Conservation (phyloP, 2,113 vertebrate species). For the Sminthopsis crassicaudata region DNA sequence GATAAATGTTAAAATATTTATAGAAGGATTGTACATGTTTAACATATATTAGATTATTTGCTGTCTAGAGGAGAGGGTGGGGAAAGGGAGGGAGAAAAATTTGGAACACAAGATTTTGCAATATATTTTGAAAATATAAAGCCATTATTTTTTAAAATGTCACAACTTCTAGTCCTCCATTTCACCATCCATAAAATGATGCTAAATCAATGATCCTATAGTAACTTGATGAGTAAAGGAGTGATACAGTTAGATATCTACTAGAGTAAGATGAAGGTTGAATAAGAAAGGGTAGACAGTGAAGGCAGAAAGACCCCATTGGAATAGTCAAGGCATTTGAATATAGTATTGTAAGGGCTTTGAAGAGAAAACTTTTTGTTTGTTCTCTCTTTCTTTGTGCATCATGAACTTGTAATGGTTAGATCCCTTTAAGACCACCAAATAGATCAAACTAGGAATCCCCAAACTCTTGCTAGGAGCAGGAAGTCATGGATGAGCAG, state of each 20-base stretch:
- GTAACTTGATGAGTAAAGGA: background rate
- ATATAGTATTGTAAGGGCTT: background rate
- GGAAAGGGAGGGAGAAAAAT: too few relatives aligned
- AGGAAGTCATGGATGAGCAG: constrained; percentile 33
- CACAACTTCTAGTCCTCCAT: background rate
- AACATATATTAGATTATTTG: too few relatives aligned
- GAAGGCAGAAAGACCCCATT: background rate
- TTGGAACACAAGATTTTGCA: too few relatives aligned
- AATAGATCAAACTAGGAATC: constrained; percentile 44
- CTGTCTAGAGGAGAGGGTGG: too few relatives aligned
- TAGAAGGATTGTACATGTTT: too few relatives aligned
- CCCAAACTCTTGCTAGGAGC: constrained; percentile 28
- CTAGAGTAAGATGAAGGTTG: background rate
- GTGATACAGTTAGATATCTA: background rate
- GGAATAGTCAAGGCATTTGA: background rate
- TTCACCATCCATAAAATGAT: background rate
- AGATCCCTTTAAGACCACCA: constrained; percentile 23
- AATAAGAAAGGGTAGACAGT: background rate
- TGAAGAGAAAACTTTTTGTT: background rate
- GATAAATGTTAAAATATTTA: too few relatives aligned
- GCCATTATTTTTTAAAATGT: too few relatives aligned
- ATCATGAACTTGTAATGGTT: constrained; percentile 17
- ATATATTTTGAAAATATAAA: too few relatives aligned
- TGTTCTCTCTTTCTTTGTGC: background rate
- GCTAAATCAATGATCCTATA: background rate